phyloP scores from a whole-genome alignment of 2,113 vertebrate species.

The Diadophis punctatus region DNA sequence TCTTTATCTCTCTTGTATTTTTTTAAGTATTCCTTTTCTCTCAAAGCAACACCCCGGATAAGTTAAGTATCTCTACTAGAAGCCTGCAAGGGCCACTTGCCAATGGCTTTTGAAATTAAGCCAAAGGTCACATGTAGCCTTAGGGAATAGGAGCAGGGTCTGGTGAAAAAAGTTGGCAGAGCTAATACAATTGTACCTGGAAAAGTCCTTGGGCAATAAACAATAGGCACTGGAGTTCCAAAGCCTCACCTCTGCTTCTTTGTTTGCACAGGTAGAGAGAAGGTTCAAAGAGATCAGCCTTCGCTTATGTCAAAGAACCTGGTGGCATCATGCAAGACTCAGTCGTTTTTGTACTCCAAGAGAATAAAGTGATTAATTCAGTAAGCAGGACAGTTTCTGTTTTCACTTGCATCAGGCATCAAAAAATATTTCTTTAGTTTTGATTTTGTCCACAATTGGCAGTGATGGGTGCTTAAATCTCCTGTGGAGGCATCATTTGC shows the following conservation, averaged over 20 bases:
- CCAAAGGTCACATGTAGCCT: neutral
- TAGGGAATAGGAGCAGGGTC: neutral
- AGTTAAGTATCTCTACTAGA: neutral
- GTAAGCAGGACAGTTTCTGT: neutral
- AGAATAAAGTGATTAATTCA: neutral
- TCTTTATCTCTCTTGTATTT: neutral
- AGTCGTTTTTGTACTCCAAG: neutral
- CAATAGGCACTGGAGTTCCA: neutral
- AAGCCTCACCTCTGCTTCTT: neutral
- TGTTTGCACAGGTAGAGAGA: neutral
- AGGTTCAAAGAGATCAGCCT: neutral
- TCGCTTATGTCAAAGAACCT: neutral
- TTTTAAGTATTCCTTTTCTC: neutral
- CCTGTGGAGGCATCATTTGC: neutral
- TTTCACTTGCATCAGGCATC: neutral
- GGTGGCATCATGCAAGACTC: neutral
- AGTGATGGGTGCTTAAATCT: neutral
- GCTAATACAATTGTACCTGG: neutral
- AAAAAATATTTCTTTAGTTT: accelerated
- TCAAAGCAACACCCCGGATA: neutral
- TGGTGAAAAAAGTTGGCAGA: neutral
- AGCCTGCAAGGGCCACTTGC: neutral
- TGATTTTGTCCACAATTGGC: neutral
- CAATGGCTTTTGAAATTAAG: neutral
- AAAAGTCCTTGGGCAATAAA: neutral